Base-by-base conservation (phyloP, 35 echinoderm and acorn worm species). In the Patiria miniata region DNA sequence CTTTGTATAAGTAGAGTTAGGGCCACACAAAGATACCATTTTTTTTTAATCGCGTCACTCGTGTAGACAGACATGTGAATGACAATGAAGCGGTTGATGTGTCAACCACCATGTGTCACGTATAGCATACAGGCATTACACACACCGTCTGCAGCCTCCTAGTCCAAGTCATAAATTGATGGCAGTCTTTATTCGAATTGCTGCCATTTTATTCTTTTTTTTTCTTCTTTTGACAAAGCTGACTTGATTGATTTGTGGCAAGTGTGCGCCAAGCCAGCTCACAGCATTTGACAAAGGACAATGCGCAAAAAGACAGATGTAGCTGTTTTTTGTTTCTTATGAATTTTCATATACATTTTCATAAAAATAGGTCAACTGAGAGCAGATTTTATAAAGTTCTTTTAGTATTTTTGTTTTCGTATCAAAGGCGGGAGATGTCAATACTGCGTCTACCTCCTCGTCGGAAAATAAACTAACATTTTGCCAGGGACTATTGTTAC, bases 381-480 rank as follows among this genome's bases (percentile, higher is more conserved):
- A 36, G 9, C 29, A 73, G 23, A 73, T 34, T 36, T 23, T 34
- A 6, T 47, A 6, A 4, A 4, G 12, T 47, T 47, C 42, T 47
- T 47, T 12, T 47, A 47, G 4, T 47, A 18, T 10, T 28, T 68
- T 73, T 73, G 26, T 26, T 36, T 73, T 30, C 19, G 23, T 22
- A n/a, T n/a, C 14, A 34, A 73, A 32, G 65, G 65, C 14, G 65
- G 10, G 14, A 23, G 65, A 30, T 14, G 4, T 47, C 42, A 12
- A 47, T 12, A 12, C 42, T 47, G 42, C 12, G 12, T 47, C 42
- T 22, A 23, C 10, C 65, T 23, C 29, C 29, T 73, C 29, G 65
- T 73, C 26, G 29, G 65, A 22, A 73, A 73, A n/a, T n/a, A n/a
- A 73, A 73, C 65, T 23, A 73, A 73, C 65, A 73, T 73, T 73